Evolutionary conservation across 2,113 vertebrate genomes (phyloP).

Genomic region (Brevimyrus niger): DNA sequence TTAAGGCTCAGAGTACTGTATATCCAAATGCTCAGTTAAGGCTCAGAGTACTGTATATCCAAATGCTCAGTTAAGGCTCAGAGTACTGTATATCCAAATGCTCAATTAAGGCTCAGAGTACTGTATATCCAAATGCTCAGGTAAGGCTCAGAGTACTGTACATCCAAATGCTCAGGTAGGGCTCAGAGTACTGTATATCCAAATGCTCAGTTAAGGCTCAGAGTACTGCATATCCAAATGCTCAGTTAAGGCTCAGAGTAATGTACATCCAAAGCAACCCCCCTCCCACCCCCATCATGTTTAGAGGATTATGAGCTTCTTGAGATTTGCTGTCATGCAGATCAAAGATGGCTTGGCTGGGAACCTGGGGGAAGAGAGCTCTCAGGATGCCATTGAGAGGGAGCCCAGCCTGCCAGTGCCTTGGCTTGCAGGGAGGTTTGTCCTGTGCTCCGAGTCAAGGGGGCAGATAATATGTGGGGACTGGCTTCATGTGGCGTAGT

Average conservation of each 20-base stretch:
- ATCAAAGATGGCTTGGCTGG: conserved; percentile 25
- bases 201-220: background rate
- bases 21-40: background rate
- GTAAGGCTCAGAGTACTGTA: too few relatives aligned
- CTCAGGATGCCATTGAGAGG: conserved; percentile 31
- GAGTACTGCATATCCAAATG: too few relatives aligned
- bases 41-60: background rate
- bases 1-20: background rate
- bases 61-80: background rate
- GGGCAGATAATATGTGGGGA: background rate
- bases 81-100: too few relatives aligned
- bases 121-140: too few relatives aligned
- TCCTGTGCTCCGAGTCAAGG: background rate
- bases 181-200: too few relatives aligned
- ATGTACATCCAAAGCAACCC: background rate
- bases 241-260: too few relatives aligned
- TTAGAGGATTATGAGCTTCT: conserved; percentile 28
- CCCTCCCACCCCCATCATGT: background rate
- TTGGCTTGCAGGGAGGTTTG: conserved; percentile 34
- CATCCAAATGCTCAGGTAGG: too few relatives aligned
- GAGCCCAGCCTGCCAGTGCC: conserved; percentile 27
- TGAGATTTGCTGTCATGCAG: conserved; percentile 30
- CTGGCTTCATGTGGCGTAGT: background rate
- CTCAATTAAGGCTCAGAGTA: too few relatives aligned
- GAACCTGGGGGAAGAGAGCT: conserved; percentile 33